A percentile compares a stretch with the other conserved stretches of the same genome.
phyloP scores from a whole-genome alignment of 2,888 invertebrate species.

The Amphipoea oculea region DNA sequence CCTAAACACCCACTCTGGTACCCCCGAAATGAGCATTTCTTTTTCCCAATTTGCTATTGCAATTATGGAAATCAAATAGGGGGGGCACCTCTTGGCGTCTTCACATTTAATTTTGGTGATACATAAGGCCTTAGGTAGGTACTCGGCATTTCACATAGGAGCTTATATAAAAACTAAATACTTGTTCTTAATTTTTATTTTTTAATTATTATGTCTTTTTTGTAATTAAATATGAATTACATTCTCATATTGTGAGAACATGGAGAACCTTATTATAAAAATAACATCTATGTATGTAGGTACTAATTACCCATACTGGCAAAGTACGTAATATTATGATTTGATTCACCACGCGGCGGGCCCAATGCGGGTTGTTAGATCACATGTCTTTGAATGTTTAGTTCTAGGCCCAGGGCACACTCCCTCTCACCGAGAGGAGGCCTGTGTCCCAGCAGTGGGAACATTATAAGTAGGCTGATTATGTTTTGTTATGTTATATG shows the following conservation, averaged over 20 bases:
- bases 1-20: slow-evolving; percentile 76
- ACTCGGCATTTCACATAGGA: not conserved
- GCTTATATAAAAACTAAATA: not conserved
- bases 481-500: too few relatives aligned
- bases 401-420: too few relatives aligned
- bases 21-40: slow-evolving; percentile 81
- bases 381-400: too few relatives aligned
- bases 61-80: slow-evolving; percentile 85
- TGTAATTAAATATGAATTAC: not conserved
- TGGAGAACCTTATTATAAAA: not conserved
- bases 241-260: not conserved
- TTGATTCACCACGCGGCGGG: too few relatives aligned
- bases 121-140: slow-evolving; percentile 22
- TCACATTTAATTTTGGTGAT: slow-evolving; percentile 70
- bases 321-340: too few relatives aligned
- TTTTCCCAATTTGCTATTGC: slow-evolving; percentile 81
- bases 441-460: too few relatives aligned
- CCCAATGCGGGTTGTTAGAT: too few relatives aligned
- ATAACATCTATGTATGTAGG: not conserved
- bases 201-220: not conserved
- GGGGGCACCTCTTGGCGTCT: slow-evolving; percentile 70
- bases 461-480: too few relatives aligned
- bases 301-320: too few relatives aligned
- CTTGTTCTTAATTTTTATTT: too few relatives aligned
- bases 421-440: too few relatives aligned